These are phyloP conservation scores for Parapsyche elsis DNA, from an alignment of 1,140 invertebrate genomes.

Conservation along the genomic window DNA sequence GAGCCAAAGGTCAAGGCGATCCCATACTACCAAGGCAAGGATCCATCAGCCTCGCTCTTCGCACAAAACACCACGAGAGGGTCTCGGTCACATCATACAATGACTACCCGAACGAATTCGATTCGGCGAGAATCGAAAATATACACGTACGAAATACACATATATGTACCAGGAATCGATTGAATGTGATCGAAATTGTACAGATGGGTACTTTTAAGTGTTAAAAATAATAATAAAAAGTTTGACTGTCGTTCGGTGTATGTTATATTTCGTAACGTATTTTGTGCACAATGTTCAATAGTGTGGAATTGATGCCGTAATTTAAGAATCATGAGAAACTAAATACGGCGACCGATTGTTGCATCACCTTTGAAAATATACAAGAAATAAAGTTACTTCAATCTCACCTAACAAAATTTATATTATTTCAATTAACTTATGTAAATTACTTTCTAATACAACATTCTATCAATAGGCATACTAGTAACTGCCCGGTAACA, in stretches of 20 bases:
- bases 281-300: slow-evolving; percentile 25
- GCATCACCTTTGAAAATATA: neutral
- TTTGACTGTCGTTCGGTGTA: neutral
- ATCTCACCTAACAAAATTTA: neutral
- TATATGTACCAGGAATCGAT: no score
- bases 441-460: no score
- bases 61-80: neutral
- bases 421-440: neutral
- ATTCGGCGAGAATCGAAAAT: neutral
- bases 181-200: neutral
- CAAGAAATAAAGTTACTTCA: neutral
- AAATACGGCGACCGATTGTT: slow-evolving; percentile 18
- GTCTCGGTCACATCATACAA: neutral
- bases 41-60: neutral
- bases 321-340: slow-evolving; percentile 30
- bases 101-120: neutral
- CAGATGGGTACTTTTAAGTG: no score
- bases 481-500: no score
- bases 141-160: neutral
- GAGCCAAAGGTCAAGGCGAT: slow-evolving; percentile 43
- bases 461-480: no score
- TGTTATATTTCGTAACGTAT: neutral
- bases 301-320: slow-evolving; percentile 11
- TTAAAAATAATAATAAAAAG: neutral
- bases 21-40: slow-evolving; percentile 20